Conservation (phyloP, 2,888 invertebrate genomes). For the Steinernema carpocapsae region DNA sequence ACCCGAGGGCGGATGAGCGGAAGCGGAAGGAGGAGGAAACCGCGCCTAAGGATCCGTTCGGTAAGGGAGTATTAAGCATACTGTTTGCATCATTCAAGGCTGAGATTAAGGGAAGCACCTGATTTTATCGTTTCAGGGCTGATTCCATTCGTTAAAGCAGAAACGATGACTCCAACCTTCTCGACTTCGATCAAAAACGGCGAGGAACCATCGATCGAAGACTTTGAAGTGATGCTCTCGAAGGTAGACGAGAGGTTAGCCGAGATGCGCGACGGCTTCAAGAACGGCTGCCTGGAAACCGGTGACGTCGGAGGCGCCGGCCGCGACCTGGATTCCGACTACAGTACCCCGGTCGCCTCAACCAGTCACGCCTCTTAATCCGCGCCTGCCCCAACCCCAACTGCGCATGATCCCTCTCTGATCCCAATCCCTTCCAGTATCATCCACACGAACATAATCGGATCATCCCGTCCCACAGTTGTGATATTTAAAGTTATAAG, state of each 20-base stretch:
- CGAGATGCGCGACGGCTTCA: constrained; percentile 38
- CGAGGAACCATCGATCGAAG: constrained; percentile 45
- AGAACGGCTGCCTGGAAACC: constrained; percentile 29
- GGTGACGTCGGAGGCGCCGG: constrained; percentile 39
- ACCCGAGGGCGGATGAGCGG: constrained; percentile 83
- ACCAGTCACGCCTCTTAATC: constrained; percentile 12
- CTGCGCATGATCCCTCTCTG: background rate
- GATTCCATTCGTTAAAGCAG: constrained; percentile 39
- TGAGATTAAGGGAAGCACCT: constrained; percentile 9
- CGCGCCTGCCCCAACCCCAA: background rate
- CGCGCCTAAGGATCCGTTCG: constrained; percentile 41
- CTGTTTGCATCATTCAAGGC: too few relatives aligned
- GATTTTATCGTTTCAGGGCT: constrained; percentile 18
- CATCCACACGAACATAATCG: constrained; percentile 16
- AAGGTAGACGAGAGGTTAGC: constrained; percentile 51
- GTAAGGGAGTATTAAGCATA: constrained; percentile 36
- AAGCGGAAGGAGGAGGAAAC: constrained; percentile 41
- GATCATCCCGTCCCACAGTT: background rate
- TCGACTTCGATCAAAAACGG: constrained; percentile 20
- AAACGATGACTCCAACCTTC: too few relatives aligned
- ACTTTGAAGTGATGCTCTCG: constrained; percentile 56
- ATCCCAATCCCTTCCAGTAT: constrained; percentile 24
- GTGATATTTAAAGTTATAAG: constrained; percentile 15
- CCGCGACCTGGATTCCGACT: constrained; percentile 32
- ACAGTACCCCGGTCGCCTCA: constrained; percentile 22